Evolutionary conservation across 64 coral and sea anemone species (phyloP), one percentile per base, ranked within the genome.

Genomic region (Pocillopora damicornis): DNA sequence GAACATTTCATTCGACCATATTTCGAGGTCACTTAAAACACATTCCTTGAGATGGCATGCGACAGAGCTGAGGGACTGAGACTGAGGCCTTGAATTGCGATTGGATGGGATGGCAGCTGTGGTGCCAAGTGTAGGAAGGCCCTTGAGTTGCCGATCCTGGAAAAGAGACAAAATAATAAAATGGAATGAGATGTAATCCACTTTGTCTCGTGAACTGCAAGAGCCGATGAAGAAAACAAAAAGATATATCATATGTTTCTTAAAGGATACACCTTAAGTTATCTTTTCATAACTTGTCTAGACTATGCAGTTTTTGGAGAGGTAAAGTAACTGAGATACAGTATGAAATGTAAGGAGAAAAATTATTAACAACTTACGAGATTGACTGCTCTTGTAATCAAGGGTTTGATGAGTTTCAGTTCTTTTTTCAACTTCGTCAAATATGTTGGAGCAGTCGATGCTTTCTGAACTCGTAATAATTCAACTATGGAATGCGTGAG

Each of bases 11-110:
- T 72, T 57, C 26, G 37, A 15, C 37, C 26, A 63, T 11, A 58
- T 13, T 11, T 58, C 22, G 15, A 85, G 4, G 65, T 71, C 68
- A 20, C 51, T 37, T 30, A 85, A 73, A 71, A 71, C 81, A 58
- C 81, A 85, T 42, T 45, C 11, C 15, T 63, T 72, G 25, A 85
- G 57, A 85, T 85, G 81, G 22, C 81, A 85, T 2, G 81, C 81
- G 5, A 85, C 20, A 15, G 37, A 15, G 11, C 18, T 5, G 38
- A 85, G 35, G 13, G 81, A 73, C 81, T 59, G 37, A 20, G 81
- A 18, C 22, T 11, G 14, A 16, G 11, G 9, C 4, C 23, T 81
- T 14, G 79, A 16, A n/a, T 62, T 81, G 13, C 64, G 64, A 38
- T 26, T 57, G 64, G 22, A 11, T 72, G 35, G 42, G 57, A 38